A percentile compares a stretch with the other conserved stretches of the same genome.
phyloP scores from a whole-genome alignment of 2,113 vertebrate genomes.

The Phocoena phocoena region DNA sequence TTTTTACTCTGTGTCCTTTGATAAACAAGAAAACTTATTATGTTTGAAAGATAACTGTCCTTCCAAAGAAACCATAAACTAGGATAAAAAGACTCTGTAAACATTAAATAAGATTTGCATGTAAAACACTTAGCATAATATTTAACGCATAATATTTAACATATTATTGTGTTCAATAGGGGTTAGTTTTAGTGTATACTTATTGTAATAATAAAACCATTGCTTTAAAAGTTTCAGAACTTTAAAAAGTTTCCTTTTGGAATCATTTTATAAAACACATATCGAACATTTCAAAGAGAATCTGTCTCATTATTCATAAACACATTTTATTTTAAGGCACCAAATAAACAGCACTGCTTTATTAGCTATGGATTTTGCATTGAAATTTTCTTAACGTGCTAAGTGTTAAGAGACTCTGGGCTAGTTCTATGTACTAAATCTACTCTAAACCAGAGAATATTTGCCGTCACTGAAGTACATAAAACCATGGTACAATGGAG shows the following conservation, averaged over 20 bases:
- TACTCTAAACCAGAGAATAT: background rate
- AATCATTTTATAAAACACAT: background rate
- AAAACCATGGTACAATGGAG: fast-evolving
- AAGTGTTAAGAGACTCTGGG: no score
- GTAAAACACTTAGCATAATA: fast-evolving
- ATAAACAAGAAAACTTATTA: background rate
- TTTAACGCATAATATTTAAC: fast-evolving
- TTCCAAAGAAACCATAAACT: background rate
- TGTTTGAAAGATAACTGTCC: background rate
- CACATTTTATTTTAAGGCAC: background rate
- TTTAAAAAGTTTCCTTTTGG: background rate
- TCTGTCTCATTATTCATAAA: background rate
- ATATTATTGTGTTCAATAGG: fast-evolving
- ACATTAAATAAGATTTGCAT: background rate
- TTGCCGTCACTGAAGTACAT: fast-evolving
- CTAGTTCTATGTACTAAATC: background rate
- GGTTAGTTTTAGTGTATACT: background rate
- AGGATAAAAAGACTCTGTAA: background rate
- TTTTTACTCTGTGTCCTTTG: background rate
- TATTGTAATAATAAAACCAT: background rate
- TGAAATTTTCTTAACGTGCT: background rate
- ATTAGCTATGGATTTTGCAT: background rate
- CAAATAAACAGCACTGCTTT: background rate
- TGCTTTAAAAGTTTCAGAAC: background rate
- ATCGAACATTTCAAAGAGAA: background rate